Percentiles rank a stretch among this genome's conserved stretches.
Conservation (phyloP, 2,113 vertebrate species). For the Scatophagus argus region DNA sequence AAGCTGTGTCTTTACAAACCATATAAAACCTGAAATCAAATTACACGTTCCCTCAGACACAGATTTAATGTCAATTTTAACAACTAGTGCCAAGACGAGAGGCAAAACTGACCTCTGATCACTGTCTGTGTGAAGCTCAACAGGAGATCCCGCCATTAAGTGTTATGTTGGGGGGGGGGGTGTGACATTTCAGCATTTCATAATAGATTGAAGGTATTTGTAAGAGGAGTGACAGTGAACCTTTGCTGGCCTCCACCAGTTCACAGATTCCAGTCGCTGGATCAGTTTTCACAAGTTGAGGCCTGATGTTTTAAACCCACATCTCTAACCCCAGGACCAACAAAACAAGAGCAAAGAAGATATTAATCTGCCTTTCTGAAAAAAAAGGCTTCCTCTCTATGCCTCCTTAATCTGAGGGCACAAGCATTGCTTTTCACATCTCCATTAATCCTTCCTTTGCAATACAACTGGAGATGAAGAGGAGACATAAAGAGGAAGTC, state of each 20-base stretch:
- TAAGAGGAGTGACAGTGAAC: constrained; percentile 28
- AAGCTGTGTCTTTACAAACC: constrained; percentile 61
- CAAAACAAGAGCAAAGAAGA: constrained; percentile 34
- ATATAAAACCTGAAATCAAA: constrained; percentile 64
- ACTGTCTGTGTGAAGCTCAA: constrained; percentile 37
- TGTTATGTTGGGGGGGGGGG: constrained; percentile 20
- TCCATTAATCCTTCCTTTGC: not conserved
- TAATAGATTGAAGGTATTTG: constrained; percentile 27
- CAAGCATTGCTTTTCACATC: not conserved
- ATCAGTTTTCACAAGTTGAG: constrained; percentile 22
- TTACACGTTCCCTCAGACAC: constrained; percentile 28
- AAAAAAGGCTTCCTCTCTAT: constrained; percentile 29
- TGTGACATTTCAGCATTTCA: constrained; percentile 43
- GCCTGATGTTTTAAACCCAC: constrained; percentile 1
- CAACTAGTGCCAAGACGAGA: constrained; percentile 6
- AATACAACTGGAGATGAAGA: constrained; percentile 24
- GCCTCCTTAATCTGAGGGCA: constrained; percentile 35
- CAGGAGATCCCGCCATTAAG: constrained; percentile 25
- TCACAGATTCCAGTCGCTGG: constrained; percentile 31
- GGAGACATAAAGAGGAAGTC: constrained; percentile 64
- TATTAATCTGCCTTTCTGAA: constrained; percentile 14
- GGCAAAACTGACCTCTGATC: constrained; percentile 56
- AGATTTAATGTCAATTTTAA: constrained; percentile 15
- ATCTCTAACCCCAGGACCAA: constrained; percentile 18
- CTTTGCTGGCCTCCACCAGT: constrained; percentile 14